phyloP scores from a whole-genome alignment of 2,797 vertebrate species.

The Hemitrygon akajei region DNA sequence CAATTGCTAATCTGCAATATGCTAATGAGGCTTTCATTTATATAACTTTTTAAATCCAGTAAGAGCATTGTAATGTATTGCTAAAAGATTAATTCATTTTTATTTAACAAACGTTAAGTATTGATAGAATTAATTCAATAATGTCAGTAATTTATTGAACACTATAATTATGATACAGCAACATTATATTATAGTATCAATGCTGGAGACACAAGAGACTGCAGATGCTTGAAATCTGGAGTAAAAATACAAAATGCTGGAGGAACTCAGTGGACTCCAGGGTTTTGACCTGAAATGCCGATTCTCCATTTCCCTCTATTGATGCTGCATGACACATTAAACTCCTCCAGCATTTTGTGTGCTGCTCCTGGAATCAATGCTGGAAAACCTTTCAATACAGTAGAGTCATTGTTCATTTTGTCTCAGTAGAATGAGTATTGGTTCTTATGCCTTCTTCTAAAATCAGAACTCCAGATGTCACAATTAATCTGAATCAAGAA shows the following conservation, averaged over 20 bases:
- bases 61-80: not conserved
- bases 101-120: not conserved
- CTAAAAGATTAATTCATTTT: not conserved
- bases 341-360: too few species aligned
- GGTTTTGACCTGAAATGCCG: too few species aligned
- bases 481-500: not conserved
- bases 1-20: constrained; percentile 9
- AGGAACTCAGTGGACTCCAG: too few species aligned
- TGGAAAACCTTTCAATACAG: not conserved
- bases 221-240: too few species aligned
- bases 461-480: not conserved
- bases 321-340: too few species aligned
- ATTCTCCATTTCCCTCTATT: too few species aligned
- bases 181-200: not conserved
- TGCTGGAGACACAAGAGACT: not conserved
- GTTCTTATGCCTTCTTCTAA: not conserved
- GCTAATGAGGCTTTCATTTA: not conserved
- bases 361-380: not conserved
- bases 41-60: not conserved
- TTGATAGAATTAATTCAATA: not conserved
- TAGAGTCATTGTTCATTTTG: not conserved
- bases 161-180: not conserved
- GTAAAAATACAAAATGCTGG: too few species aligned
- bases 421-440: not conserved
- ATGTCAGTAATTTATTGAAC: not conserved